These are phyloP conservation scores for Gavialis gangeticus DNA, from an alignment of 2,113 vertebrate genomes.

Conservation along the genomic window DNA sequence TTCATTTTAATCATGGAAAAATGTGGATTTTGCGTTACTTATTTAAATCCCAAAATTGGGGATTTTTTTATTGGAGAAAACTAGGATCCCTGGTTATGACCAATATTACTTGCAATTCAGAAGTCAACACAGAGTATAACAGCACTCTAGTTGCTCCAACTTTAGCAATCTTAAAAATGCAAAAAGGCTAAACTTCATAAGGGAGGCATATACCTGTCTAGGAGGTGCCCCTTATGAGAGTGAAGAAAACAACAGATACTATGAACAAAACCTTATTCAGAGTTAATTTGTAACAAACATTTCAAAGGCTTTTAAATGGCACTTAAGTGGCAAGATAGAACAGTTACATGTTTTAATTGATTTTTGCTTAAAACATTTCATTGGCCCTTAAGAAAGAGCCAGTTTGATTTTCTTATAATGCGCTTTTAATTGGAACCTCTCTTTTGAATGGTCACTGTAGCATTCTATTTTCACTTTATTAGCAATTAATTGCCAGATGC, in stretches of 20 bases:
- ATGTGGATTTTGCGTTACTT: too few species aligned
- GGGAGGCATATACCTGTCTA: background rate
- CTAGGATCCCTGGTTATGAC: too few species aligned
- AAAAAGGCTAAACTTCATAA: background rate
- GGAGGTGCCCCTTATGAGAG: background rate
- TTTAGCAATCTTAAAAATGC: background rate
- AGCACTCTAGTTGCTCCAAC: background rate
- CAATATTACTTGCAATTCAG: too few species aligned
- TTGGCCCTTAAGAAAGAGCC: background rate
- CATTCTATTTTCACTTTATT: slow-evolving; percentile 25
- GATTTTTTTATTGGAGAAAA: too few species aligned
- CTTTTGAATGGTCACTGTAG: slow-evolving; percentile 8
- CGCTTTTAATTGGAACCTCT: background rate
- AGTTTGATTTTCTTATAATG: background rate
- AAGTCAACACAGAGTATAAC: background rate
- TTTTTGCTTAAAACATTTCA: background rate
- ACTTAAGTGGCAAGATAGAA: background rate
- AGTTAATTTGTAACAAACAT: background rate
- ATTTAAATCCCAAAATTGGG: too few species aligned
- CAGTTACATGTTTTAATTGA: background rate
- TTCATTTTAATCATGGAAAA: too few species aligned
- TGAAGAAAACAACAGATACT: background rate
- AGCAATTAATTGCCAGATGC: slow-evolving; percentile 20
- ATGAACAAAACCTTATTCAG: background rate
- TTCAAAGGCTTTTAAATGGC: background rate